phyloP scores from a whole-genome alignment of 2,797 vertebrate genomes.

The Channa striata region DNA sequence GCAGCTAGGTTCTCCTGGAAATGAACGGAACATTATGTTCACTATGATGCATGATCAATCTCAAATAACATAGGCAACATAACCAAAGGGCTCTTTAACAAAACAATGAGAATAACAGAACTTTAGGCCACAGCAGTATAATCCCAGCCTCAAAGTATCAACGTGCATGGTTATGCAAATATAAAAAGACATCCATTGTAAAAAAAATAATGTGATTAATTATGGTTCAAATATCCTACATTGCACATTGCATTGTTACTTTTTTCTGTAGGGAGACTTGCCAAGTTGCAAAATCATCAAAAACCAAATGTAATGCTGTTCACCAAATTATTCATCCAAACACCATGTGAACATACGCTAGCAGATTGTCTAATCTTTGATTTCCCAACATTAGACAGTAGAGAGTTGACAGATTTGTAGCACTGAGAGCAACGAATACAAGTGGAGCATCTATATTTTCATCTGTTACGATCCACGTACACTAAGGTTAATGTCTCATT shows the following conservation, averaged over 20 bases:
- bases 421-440: background rate
- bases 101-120: conserved; percentile 9
- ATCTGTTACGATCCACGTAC: conserved; percentile 6
- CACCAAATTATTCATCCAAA: background rate
- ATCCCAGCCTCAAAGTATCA: background rate
- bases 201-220: background rate
- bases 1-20: background rate
- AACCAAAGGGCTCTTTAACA: conserved; percentile 5
- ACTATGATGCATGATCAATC: conserved; percentile 29
- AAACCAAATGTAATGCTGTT: background rate
- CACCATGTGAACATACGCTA: background rate
- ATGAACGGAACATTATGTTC: conserved; percentile 15
- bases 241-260: background rate
- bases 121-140: background rate
- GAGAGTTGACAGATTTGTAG: background rate
- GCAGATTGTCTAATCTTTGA: too few species aligned
- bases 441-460: conserved; percentile 14
- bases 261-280: background rate
- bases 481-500: conserved; percentile 56
- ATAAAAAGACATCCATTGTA: too few species aligned
- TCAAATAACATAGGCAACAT: conserved; percentile 11
- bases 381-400: background rate
- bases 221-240: background rate
- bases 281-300: background rate
- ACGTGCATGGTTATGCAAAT: background rate